phyloP scores from a whole-genome alignment of 2,113 vertebrate genomes.

The Ranitomeya imitator region DNA sequence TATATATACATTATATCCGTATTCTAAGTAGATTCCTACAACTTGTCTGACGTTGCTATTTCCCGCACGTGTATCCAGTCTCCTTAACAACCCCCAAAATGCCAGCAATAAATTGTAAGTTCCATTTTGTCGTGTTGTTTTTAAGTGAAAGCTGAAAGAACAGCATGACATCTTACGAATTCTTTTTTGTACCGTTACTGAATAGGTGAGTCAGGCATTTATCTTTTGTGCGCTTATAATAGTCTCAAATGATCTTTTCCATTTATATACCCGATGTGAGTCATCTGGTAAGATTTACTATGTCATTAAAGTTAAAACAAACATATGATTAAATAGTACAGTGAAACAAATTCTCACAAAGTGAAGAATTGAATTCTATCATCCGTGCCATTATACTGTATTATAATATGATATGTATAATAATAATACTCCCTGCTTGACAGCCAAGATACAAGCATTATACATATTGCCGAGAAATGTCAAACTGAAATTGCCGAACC shows the following conservation, averaged over 20 bases:
- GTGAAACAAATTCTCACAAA: constrained; percentile 26
- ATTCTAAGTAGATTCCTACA: not conserved
- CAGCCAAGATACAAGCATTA: not conserved
- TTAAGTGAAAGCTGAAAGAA: constrained; percentile 31
- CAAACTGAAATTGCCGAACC: constrained; percentile 14
- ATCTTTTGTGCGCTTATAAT: constrained; percentile 48
- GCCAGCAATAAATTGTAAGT: constrained; percentile 30
- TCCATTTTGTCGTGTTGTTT: constrained; percentile 35
- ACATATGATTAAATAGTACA: constrained; percentile 50
- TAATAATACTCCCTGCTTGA: constrained; percentile 21
- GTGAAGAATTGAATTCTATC: constrained; percentile 13
- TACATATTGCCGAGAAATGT: constrained; percentile 14
- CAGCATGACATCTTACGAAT: constrained; percentile 31
- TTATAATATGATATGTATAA: constrained; percentile 20
- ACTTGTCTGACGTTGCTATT: constrained; percentile 22
- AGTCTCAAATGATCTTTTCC: constrained; percentile 38
- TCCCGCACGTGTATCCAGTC: constrained; percentile 15
- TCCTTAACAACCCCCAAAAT: constrained; percentile 28
- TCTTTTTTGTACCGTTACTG: constrained; percentile 39
- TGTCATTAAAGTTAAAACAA: constrained; percentile 50
- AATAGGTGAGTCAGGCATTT: constrained; percentile 47
- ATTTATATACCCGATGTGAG: constrained; percentile 34
- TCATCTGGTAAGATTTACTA: constrained; percentile 47
- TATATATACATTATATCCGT: too few species aligned
- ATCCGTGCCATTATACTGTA: constrained; percentile 27